These are phyloP conservation scores for Ailurus styani DNA, from an alignment of 2,113 vertebrate genomes.

Conservation along the genomic window DNA sequence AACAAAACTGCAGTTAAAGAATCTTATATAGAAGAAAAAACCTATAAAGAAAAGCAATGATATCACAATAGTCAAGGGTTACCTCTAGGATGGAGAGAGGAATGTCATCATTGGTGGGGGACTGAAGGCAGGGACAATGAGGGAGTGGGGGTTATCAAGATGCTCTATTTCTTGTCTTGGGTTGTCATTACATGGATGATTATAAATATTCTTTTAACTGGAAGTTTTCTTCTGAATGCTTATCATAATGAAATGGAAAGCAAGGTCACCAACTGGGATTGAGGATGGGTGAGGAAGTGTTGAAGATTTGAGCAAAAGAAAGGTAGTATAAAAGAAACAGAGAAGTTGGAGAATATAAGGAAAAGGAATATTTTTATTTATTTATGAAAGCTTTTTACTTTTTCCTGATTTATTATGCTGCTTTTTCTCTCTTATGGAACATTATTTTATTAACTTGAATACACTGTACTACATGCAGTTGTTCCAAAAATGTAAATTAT, in stretches of 20 bases:
- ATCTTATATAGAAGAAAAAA: not conserved
- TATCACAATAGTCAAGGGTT: not conserved
- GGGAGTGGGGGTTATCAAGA: not conserved
- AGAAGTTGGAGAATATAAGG: not conserved
- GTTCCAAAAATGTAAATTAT: not conserved
- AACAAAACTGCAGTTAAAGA: not conserved
- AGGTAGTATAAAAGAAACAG: not conserved
- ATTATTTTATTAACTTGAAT: not conserved
- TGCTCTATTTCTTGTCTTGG: not conserved
- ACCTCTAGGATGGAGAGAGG: not conserved
- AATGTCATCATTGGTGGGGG: not conserved
- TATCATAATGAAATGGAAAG: constrained; percentile 18
- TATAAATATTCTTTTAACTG: not conserved
- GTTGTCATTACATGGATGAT: not conserved
- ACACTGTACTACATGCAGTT: not conserved
- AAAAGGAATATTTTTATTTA: not conserved
- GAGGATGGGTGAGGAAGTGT: not conserved
- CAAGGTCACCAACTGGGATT: not conserved
- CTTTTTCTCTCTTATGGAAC: not conserved
- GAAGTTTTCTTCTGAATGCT: not conserved
- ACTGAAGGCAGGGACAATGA: not conserved
- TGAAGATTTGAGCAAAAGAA: not conserved
- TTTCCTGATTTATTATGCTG: not conserved
- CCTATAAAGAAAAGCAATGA: not conserved
- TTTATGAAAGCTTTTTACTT: not conserved